Percentiles rank a stretch among this genome's conserved stretches.
phyloP scores from a whole-genome alignment of 2,888 invertebrate species.

The Trichogramma evanescens region DNA sequence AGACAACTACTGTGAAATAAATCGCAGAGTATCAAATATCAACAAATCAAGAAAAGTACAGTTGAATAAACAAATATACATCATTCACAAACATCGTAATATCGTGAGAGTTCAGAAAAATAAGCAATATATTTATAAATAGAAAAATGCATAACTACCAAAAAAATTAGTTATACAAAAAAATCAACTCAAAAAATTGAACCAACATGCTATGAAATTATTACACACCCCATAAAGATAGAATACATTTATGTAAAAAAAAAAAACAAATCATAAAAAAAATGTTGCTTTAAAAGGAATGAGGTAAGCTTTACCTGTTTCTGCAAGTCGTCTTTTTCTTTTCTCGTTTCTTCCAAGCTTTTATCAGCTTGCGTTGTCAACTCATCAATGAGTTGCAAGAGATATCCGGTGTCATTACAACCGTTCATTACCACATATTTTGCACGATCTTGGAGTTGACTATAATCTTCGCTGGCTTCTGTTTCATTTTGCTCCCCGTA shows the following conservation, averaged over 20 bases:
- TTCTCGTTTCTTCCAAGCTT: constrained; percentile 59
- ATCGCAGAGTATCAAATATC: neutral
- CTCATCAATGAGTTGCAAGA: constrained; percentile 58
- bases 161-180: constrained; percentile 2
- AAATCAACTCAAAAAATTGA: constrained; percentile 2
- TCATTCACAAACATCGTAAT: no score
- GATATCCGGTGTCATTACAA: constrained; percentile 44
- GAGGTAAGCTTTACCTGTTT: constrained; percentile 57
- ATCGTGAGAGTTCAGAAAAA: no score
- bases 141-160: neutral
- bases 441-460: constrained; percentile 45
- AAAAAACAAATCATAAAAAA: neutral
- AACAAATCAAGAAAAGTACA: no score
- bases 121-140: no score
- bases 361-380: constrained; percentile 55
- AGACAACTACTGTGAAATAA: neutral
- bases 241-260: constrained; percentile 1
- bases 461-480: constrained; percentile 33
- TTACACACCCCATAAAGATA: neutral
- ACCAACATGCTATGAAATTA: constrained; percentile 11
- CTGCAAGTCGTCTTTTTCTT: constrained; percentile 65
- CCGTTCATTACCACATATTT: constrained; percentile 47
- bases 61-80: no score
- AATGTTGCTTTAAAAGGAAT: neutral
- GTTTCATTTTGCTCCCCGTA: constrained; percentile 47